A percentile compares a stretch with the other conserved stretches of the same genome.
Conservation (phyloP, 2,888 invertebrate genomes). For the Hemaris fuciformis region DNA sequence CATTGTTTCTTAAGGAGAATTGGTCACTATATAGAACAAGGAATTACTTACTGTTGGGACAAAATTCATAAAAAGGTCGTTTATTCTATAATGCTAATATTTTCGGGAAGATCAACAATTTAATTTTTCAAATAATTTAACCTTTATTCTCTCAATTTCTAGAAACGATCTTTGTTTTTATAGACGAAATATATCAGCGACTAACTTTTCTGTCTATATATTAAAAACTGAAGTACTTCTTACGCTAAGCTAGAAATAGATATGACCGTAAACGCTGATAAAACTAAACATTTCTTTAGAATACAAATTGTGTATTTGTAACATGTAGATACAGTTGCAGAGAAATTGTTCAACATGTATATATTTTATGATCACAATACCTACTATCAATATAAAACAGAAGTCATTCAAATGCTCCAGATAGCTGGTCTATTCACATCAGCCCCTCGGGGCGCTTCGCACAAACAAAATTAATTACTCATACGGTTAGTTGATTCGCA, state of each 20-base stretch:
- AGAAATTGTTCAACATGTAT: background rate
- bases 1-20: slow-evolving; percentile 14
- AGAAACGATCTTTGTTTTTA: too few relatives aligned
- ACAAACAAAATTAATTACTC: slow-evolving; percentile 10
- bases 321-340: background rate
- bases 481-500: slow-evolving; percentile 14
- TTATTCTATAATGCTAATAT: too few relatives aligned
- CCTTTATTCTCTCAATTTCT: too few relatives aligned
- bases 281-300: too few relatives aligned
- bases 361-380: background rate
- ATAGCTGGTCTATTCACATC: slow-evolving; percentile 1
- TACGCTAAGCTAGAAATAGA: too few relatives aligned
- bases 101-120: too few relatives aligned
- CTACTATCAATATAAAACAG: background rate
- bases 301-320: background rate
- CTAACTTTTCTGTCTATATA: too few relatives aligned
- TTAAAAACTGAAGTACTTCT: too few relatives aligned
- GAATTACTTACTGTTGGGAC: background rate
- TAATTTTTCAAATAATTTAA: too few relatives aligned
- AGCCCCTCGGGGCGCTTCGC: background rate
- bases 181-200: too few relatives aligned
- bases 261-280: too few relatives aligned
- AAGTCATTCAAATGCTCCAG: background rate
- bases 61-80: too few relatives aligned
- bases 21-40: slow-evolving; percentile 21